A percentile compares a stretch with the other conserved stretches of the same genome.
Conservation (phyloP, 2,888 invertebrate species). For the Octodonta nipae region DNA sequence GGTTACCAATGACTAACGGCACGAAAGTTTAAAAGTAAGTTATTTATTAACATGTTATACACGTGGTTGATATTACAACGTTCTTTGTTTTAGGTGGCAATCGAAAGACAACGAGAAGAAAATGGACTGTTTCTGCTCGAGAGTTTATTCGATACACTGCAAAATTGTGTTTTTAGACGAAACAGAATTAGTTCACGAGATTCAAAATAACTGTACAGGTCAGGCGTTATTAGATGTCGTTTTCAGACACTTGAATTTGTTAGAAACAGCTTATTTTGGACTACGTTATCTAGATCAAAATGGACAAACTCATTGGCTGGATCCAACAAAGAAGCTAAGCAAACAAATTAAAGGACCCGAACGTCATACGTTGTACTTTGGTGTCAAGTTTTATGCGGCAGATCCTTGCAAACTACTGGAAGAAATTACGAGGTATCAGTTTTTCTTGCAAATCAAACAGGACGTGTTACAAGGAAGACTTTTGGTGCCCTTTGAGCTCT, state of each 20-base stretch:
- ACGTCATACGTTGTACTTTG: slow-evolving; percentile 80
- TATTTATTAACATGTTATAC: too few species aligned
- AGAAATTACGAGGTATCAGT: slow-evolving; percentile 86
- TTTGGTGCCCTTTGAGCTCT: slow-evolving; percentile 80
- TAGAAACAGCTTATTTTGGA: slow-evolving; percentile 94
- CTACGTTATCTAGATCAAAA: slow-evolving; percentile 83
- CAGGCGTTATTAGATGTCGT: slow-evolving; percentile 85
- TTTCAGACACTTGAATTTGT: slow-evolving; percentile 79
- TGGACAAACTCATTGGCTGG: slow-evolving; percentile 95
- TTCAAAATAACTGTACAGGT: slow-evolving; percentile 79
- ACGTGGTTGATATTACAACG: too few species aligned
- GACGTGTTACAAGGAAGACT: slow-evolving; percentile 88
- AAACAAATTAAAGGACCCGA: slow-evolving; percentile 64
- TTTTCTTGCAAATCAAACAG: slow-evolving; percentile 92
- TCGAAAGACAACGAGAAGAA: too few species aligned
- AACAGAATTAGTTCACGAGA: slow-evolving; percentile 77
- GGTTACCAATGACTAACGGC: too few species aligned
- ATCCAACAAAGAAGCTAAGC: slow-evolving; percentile 75
- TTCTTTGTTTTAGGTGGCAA: too few species aligned
- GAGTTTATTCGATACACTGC: slow-evolving; percentile 39
- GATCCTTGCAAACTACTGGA: slow-evolving; percentile 92
- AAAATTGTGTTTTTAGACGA: slow-evolving; percentile 83
- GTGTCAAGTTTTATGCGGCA: slow-evolving; percentile 93
- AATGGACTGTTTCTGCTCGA: slow-evolving; percentile 35
- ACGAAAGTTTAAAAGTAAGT: too few species aligned